phyloP scores from a whole-genome alignment of 2,888 invertebrate genomes.

The Dasysyrphus tricinctus region DNA sequence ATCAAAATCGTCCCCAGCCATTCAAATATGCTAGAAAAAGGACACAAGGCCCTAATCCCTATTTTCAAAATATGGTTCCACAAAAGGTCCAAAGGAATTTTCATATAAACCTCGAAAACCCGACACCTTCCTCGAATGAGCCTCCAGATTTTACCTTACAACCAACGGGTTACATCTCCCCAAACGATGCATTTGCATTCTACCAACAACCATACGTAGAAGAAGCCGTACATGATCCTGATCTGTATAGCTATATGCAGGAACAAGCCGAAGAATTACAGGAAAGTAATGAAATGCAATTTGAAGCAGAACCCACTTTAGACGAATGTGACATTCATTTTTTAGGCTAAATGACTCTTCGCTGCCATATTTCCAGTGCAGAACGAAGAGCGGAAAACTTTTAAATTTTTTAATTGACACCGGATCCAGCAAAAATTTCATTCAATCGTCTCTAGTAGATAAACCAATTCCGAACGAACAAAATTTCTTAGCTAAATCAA shows the following conservation, averaged over 20 bases:
- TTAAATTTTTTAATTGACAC: conserved; percentile 2
- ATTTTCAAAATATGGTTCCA: conserved; percentile 26
- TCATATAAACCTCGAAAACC: conserved; percentile 10
- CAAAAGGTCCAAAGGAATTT: conserved; percentile 35
- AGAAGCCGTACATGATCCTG: conserved; percentile 30
- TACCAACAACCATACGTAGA: conserved; percentile 7
- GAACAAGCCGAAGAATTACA: background rate
- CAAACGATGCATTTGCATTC: conserved; percentile 15
- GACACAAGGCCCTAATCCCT: too few relatives aligned
- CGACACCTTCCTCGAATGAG: background rate
- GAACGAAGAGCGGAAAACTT: background rate
- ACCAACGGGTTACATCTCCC: conserved; percentile 31
- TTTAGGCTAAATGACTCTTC: conserved; percentile 48
- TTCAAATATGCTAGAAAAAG: too few relatives aligned
- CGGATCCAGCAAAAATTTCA: conserved; percentile 5
- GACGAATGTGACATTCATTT: conserved; percentile 34
- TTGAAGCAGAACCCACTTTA: background rate
- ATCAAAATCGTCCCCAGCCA: conserved; percentile 37
- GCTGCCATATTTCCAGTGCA: conserved; percentile 1
- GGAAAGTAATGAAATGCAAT: background rate
- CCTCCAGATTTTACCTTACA: background rate
- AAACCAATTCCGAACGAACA: background rate
- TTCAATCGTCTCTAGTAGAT: conserved; percentile 1
- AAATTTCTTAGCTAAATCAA: background rate
- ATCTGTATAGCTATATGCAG: conserved; percentile 10